Percentiles rank a stretch among this genome's conserved stretches.
Evolutionary conservation across 2,113 vertebrate species (phyloP).

Genomic region (Mormyrus lacerda): DNA sequence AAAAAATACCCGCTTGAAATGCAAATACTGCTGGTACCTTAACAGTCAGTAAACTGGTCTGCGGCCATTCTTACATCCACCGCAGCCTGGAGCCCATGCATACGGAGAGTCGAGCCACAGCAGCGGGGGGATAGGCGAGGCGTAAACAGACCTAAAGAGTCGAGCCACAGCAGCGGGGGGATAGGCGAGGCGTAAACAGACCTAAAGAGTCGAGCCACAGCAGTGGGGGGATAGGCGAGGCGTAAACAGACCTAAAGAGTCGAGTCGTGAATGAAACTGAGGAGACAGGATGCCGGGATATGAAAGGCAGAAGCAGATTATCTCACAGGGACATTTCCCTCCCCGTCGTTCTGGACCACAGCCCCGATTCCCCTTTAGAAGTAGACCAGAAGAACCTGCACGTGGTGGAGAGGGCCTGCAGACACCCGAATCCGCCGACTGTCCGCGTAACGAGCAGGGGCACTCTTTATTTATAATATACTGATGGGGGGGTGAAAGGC

Average conservation of each 20-base stretch:
- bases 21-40: background rate
- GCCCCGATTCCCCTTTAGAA: slow-evolving; percentile 9
- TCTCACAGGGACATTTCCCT: slow-evolving; percentile 26
- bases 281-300: slow-evolving; percentile 12
- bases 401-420: slow-evolving; percentile 2
- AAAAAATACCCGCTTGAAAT: background rate
- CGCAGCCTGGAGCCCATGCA: background rate
- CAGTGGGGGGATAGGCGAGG: background rate
- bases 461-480: background rate
- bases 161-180: background rate
- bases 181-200: background rate
- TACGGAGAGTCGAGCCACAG: background rate
- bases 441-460: background rate
- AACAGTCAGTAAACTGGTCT: background rate
- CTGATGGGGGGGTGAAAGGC: background rate
- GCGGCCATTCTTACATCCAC: background rate
- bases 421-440: background rate
- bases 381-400: slow-evolving; percentile 15
- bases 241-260: background rate
- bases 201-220: slow-evolving; percentile 5
- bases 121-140: background rate
- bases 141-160: background rate
- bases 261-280: slow-evolving; percentile 15
- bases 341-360: background rate
- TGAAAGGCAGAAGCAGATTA: slow-evolving; percentile 29